phyloP scores from a whole-genome alignment of 1,140 invertebrate genomes.

The Temnothorax nylanderi region DNA sequence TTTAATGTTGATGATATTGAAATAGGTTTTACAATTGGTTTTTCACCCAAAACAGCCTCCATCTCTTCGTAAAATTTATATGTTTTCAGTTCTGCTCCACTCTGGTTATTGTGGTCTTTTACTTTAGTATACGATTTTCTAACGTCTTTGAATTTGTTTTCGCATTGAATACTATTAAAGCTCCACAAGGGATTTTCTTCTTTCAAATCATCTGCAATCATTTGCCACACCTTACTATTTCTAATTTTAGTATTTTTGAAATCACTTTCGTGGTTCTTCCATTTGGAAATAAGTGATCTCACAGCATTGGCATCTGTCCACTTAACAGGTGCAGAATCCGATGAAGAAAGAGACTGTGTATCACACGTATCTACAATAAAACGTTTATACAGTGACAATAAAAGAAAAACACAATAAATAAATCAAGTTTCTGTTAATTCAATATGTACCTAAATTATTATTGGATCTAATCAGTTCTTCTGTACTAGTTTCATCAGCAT shows the following conservation, averaged over 20 bases:
- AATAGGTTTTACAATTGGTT: constrained; percentile 9
- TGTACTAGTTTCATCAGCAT: constrained; percentile 6
- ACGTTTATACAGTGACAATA: no score
- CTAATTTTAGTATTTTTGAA: constrained; percentile 1
- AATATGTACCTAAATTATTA: constrained; percentile 4
- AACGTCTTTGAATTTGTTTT: constrained; percentile 17
- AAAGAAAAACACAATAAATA: no score
- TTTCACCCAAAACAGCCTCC: constrained; percentile 3
- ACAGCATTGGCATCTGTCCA: constrained; percentile 18
- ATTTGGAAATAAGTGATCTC: constrained; percentile 8
- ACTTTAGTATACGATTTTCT: constrained; percentile 17
- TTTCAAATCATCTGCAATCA: constrained; percentile 19
- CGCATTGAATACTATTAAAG: not conserved
- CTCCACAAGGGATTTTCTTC: constrained; percentile 4
- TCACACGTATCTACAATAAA: no score
- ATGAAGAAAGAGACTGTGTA: not conserved
- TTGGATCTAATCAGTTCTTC: not conserved
- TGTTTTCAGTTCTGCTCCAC: constrained; percentile 22
- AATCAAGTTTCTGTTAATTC: no score
- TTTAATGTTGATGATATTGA: constrained; percentile 11
- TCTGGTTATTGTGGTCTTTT: constrained; percentile 5
- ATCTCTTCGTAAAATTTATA: constrained; percentile 26
- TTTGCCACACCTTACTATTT: constrained; percentile 19
- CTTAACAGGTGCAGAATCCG: not conserved
- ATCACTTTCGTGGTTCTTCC: constrained; percentile 9